Percentiles rank a stretch among this genome's conserved stretches.
These are phyloP conservation scores for Troides helena DNA, from an alignment of 2,888 invertebrate genomes.

Conservation along the genomic window DNA sequence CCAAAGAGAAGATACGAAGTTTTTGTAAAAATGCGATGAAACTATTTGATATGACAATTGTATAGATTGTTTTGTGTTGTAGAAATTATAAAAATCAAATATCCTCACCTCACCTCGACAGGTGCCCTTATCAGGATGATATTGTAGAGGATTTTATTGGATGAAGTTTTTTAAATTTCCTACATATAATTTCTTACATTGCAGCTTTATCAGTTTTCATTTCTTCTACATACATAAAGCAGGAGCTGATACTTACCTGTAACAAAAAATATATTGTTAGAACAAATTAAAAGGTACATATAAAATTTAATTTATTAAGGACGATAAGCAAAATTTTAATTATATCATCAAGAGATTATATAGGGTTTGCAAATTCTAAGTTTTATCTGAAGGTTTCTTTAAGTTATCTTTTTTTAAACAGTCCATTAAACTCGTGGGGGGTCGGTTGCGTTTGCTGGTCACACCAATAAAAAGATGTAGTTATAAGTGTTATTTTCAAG, in stretches of 20 bases:
- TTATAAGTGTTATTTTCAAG: constrained; percentile 42
- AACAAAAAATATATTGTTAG: constrained; percentile 44
- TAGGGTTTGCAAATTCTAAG: background rate
- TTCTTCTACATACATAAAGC: background rate
- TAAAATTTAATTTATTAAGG: too few species aligned
- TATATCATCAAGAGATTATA: background rate
- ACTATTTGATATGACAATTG: background rate
- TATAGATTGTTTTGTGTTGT: background rate
- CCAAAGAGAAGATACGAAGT: background rate
- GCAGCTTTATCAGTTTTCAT: background rate
- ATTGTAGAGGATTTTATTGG: background rate
- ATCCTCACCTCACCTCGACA: background rate
- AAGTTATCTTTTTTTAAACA: background rate
- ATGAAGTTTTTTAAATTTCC: background rate
- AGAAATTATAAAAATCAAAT: background rate
- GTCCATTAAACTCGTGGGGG: background rate
- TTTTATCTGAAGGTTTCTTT: background rate
- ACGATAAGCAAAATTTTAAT: background rate
- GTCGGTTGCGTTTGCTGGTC: background rate
- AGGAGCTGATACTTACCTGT: constrained; percentile 61
- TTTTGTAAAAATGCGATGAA: background rate
- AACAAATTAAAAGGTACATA: constrained; percentile 12
- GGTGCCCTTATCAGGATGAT: background rate
- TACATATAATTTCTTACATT: too few species aligned
- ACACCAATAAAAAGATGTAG: background rate